Evolutionary conservation across 2,888 invertebrate species (phyloP).

Genomic region (Meganola albula): DNA sequence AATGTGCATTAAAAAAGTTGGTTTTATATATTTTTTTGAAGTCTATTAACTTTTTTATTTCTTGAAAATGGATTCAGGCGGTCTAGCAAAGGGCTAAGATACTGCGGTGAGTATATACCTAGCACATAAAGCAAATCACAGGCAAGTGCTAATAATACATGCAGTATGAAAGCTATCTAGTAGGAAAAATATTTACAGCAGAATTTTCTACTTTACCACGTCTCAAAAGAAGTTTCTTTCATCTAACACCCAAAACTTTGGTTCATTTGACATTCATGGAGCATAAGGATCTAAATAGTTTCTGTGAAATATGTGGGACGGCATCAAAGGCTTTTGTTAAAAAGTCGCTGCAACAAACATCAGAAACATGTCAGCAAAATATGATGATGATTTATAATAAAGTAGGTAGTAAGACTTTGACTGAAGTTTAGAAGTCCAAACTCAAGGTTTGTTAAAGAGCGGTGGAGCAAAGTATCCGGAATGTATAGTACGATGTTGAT

Average conservation of each 20-base stretch:
- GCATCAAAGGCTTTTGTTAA: slow-evolving; percentile 18
- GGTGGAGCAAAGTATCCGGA: too few relatives aligned
- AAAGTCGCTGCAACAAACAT: slow-evolving; percentile 11
- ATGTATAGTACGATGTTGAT: too few relatives aligned
- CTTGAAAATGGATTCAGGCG: too few relatives aligned
- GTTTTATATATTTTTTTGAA: too few relatives aligned
- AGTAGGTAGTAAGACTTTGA: too few relatives aligned
- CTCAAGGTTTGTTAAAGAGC: too few relatives aligned
- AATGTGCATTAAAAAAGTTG: too few relatives aligned
- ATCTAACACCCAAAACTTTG: slow-evolving; percentile 41
- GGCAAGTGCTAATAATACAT: slow-evolving; percentile 21
- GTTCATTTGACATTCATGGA: slow-evolving; percentile 49
- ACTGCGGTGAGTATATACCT: slow-evolving; percentile 2
- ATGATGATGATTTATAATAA: neutral
- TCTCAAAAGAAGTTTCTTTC: slow-evolving; percentile 40
- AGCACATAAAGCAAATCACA: slow-evolving; percentile 12
- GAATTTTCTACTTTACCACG: slow-evolving; percentile 39
- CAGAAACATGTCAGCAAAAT: neutral
- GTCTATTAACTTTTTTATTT: too few relatives aligned
- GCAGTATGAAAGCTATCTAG: slow-evolving; percentile 20
- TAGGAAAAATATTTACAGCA: slow-evolving; percentile 29
- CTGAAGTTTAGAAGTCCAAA: too few relatives aligned
- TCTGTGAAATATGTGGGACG: slow-evolving; percentile 35
- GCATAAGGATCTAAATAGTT: slow-evolving; percentile 43
- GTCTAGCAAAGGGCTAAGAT: too few relatives aligned